Base-by-base conservation (phyloP, 2,888 invertebrate genomes). In the Cynaeus angustus region DNA sequence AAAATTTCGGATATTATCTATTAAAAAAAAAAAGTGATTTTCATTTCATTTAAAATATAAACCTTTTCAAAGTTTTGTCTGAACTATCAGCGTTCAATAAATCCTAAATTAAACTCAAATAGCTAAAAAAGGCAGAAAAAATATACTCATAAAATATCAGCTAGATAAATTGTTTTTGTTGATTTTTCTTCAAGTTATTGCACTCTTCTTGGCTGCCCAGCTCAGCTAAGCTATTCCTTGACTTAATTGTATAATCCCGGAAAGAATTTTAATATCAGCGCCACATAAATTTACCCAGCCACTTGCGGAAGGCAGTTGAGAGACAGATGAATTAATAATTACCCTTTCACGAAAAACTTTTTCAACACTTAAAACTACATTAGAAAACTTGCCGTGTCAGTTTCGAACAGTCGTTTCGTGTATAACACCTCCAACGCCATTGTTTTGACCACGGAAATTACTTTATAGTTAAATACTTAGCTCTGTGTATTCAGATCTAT, bases 291-390 rank as follows among this genome's bases (percentile, higher is more conserved):
- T 37, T 16, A 8, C 37, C 14, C 30, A 8, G 26, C 10, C 61
- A 30, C 61, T 61, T 61, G 61, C 66, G 50, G 41, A 26, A 16
- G 64, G 52, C 52, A 21, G 52, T 9, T 21, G 38, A 21, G 16
- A 52, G 52, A 64, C 37, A 50, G 52, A 64, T 64, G 50, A 52
- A 52, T 64, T 50, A 64, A 64, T 64, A 64, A 64, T 64, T 64
- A 26, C 64, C 9, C 21, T 12, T 33, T 33, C 14, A 16, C 14
- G 64, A 64, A 64, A 61, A 64, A 50, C 10, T 52, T 52, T 10
- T 10, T 13, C 64, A n/a, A 52, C 33, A 52, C 52, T 64, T 64
- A 64, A 64, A 64, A 64, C 64, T 26, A 41, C 64, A 64, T 64
- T 33, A 64, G 52, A 26, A 46, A 46, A 16, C 21, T 50, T 37